Base-by-base conservation (phyloP, 1,140 invertebrate genomes). In the Zophobas atratus region DNA sequence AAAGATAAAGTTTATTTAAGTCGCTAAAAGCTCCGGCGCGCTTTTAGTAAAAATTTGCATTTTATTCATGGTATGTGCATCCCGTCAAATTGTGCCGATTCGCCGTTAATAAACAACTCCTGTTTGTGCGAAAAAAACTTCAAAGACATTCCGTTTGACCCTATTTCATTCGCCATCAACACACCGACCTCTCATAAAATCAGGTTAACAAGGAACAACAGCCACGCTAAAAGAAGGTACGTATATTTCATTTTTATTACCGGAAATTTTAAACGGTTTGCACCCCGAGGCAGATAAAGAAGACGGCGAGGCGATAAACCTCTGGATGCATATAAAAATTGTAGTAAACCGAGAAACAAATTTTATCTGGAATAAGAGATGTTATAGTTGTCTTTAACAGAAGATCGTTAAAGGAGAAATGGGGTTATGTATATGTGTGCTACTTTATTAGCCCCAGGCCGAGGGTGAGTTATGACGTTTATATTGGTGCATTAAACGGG, bases 321-420 rank as follows among this genome's bases (percentile, higher is more conserved):
- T 46, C 72, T 72, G 67, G 46, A 55, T 70, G 51, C 34, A 77
- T 71, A 77, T 77, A 77, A 77, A 77, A 77, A 71, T 77, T 56
- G 75, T 43, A 71, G 43, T 55, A 70, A 77, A 77, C 34, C 39
- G 35, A n/a, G 55, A 39, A 70, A 55, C 41, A 71, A 71, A 46
- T 70, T 77, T 70, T 43, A 63, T 70, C 60, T 48, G 6, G 63
- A 70, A 35, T 63, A 67, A 43, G 20, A 20, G n/a, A 67, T 6
- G 60, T 67, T 63, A 36, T 39, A 43, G 60, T 67, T 67, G 60
- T 67, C 60, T 67, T 43, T 67, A 67, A 39, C 60, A 67, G 3
- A 2, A 6, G 33, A 43, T 67, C 60, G 60, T 67, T 67, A 67
- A 60, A 67, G 60, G 20, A 20, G 60, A 41, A 67, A 67, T 41